A percentile compares a stretch with the other conserved stretches of the same genome.
Conservation (phyloP, 2,797 vertebrate species). For the Pipistrellus pipistrellus region DNA sequence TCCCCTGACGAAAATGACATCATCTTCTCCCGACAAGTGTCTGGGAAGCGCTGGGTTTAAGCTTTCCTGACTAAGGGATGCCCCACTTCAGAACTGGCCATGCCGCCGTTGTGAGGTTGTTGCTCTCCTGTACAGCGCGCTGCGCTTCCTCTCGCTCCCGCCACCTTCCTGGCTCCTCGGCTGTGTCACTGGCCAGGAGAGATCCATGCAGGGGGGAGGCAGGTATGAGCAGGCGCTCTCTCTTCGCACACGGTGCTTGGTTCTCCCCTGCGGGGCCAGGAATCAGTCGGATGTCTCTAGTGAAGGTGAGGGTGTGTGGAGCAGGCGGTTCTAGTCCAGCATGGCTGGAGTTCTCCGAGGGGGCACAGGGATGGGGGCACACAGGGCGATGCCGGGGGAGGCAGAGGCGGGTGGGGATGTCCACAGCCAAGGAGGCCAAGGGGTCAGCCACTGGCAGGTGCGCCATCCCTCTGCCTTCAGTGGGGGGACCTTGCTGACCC, state of each 20-base stretch:
- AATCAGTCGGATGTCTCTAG: constrained; percentile 38
- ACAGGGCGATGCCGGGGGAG: neutral
- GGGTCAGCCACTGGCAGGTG: neutral
- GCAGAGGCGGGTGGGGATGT: neutral
- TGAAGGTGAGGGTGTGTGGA: neutral
- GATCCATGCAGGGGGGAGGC: neutral
- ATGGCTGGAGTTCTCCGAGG: fast-evolving
- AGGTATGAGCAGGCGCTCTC: neutral
- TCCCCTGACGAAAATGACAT: neutral
- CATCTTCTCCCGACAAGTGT: neutral
- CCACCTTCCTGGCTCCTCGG: neutral
- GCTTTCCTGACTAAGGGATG: neutral
- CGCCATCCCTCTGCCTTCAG: too few relatives aligned
- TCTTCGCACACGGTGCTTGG: neutral
- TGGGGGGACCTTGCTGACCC: fast-evolving
- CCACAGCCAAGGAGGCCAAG: neutral
- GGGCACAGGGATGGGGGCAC: neutral
- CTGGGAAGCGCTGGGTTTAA: neutral
- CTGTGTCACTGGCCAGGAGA: neutral
- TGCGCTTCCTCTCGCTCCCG: neutral
- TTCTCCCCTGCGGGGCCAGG: constrained; percentile 65
- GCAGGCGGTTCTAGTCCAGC: neutral
- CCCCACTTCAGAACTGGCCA: neutral
- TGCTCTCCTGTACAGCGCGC: neutral
- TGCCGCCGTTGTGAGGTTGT: neutral